Conservation (phyloP, 2,113 vertebrate species). For the Gulo gulo region DNA sequence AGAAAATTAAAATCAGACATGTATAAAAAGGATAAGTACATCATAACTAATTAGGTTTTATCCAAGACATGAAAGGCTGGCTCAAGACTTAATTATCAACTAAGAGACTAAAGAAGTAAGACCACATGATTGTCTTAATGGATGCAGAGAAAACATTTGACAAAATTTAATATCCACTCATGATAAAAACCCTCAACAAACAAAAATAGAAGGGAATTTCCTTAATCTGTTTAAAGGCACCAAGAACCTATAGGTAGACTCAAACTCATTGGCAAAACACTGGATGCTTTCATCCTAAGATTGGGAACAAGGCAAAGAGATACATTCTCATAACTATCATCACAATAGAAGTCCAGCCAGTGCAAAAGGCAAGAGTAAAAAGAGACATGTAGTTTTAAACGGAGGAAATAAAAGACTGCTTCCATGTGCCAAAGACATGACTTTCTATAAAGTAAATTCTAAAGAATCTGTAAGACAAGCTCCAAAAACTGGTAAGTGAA, state of each 20-base stretch:
- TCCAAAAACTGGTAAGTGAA: background rate
- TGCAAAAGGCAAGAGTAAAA: background rate
- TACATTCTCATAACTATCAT: background rate
- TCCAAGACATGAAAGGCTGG: background rate
- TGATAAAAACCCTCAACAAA: background rate
- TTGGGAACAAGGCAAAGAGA: background rate
- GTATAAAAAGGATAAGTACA: background rate
- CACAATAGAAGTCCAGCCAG: background rate
- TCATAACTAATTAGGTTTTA: background rate
- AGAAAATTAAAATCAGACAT: background rate
- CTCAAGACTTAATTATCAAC: background rate
- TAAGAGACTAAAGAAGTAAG: background rate
- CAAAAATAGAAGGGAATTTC: background rate
- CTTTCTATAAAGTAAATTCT: background rate
- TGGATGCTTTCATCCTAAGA: background rate
- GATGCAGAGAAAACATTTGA: background rate
- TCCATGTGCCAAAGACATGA: background rate
- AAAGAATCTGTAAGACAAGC: background rate
- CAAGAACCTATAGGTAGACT: background rate
- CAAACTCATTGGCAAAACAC: background rate
- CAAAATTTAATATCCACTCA: background rate
- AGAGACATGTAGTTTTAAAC: background rate
- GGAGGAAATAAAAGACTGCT: background rate
- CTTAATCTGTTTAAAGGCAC: background rate
- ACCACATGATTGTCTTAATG: background rate